phyloP scores from a whole-genome alignment of 2,888 invertebrate genomes.

The Cephus nigrinus region DNA sequence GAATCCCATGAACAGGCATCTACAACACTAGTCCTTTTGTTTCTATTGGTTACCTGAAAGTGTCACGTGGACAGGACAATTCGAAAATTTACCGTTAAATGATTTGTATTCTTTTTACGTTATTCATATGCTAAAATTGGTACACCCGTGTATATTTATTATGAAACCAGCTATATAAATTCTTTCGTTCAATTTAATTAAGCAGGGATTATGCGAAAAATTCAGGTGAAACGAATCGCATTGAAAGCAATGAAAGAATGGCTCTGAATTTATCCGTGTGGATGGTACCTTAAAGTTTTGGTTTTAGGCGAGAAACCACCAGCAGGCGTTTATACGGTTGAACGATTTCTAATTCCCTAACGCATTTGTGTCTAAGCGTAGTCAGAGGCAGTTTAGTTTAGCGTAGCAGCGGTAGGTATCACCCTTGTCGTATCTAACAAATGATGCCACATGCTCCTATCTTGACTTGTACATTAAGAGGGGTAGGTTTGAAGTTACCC shows the following conservation, averaged over 20 bases:
- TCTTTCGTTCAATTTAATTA: not conserved
- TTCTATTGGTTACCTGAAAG: not conserved
- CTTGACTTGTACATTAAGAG: constrained; percentile 47
- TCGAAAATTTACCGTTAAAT: not conserved
- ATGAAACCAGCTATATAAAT: not conserved
- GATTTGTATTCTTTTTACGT: not conserved
- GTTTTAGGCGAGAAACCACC: not conserved
- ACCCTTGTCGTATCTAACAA: constrained; percentile 54
- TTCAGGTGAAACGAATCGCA: not conserved
- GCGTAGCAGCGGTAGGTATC: constrained; percentile 29
- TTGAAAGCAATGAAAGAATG: not conserved
- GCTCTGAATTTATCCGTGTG: not conserved
- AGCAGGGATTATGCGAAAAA: not conserved
- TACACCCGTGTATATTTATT: not conserved
- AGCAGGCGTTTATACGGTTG: constrained; percentile 34
- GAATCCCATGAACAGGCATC: constrained; percentile 20
- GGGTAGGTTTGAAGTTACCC: constrained; percentile 8
- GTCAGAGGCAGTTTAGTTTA: constrained; percentile 43
- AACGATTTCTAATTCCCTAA: constrained; percentile 33
- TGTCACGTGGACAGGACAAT: not conserved
- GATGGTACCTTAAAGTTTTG: not conserved
- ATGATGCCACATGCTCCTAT: constrained; percentile 66
- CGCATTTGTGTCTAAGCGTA: constrained; percentile 37
- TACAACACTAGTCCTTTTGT: not conserved
- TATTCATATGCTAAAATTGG: not conserved